Evolutionary conservation across 2,113 vertebrate species (phyloP), one percentile per base, ranked within the genome.

Genomic region (Garra rufa): DNA sequence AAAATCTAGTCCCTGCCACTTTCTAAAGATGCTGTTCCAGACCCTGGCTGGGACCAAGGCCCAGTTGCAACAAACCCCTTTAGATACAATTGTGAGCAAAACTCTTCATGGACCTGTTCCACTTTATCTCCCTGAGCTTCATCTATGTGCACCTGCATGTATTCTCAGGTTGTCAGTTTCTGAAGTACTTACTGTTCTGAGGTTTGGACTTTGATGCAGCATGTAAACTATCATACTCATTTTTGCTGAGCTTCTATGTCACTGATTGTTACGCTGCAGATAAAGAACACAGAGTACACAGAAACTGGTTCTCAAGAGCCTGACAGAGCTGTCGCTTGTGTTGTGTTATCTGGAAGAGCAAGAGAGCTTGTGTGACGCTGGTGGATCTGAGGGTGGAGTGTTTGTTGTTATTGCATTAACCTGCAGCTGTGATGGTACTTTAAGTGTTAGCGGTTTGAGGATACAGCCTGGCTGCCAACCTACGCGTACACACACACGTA

Each of bases 371-470:
- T 85, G 78, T 59, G 48, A 78, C 84, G 34, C 70, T 83, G 76
- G 85, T 63, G 78, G 82, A 82, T 83, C 38, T 24, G 26, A 79
- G 81, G 76, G 76, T 48, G 24, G 17, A 52, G 59, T 88, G 84
- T 88, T 85, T 85, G 85, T 85, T 86, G 63, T 86, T 87, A 61
- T 79, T 82, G 57, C 44, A 71, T 74, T 67, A 83, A 79, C 81
- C 71, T 82, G 83, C 76, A 70, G 70, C 83, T 83, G 74, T 82
- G 79, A 83, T 83, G 79, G 75, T 71, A 80, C 46, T 73, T 69
- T 78, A 74, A 81, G 46, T 73, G 15, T 13, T 87, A 80, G 88
- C 78, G 86, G 86, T 89, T 86, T 86, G 34, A 84, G 83, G 59
- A 41, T 78, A 30, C 38, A 75, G 85, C 88, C 30, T n/a, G 41